Evolutionary conservation across 2,888 invertebrate species (phyloP), one percentile per base, ranked within the genome.

Genomic region (Polymixis flavicincta): DNA sequence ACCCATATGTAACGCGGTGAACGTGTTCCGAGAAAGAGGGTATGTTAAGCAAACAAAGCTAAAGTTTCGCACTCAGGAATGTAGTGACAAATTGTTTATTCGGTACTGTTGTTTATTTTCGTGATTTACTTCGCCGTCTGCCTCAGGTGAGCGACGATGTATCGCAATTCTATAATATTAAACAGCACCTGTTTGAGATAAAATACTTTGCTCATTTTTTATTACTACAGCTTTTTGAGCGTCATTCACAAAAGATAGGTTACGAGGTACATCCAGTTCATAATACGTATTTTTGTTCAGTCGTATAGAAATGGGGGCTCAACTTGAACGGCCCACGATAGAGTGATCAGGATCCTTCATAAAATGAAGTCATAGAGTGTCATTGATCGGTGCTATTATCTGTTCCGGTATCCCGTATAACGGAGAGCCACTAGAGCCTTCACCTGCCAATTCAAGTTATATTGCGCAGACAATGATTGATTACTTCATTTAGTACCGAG

Each of bases 21-120:
- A 92, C 19, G 93, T 95, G 42, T 96, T 95, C 78, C 90, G 96
- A 65, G 94, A 94, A 81, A 91, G 96, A 78, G 96, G 96, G 96
- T 96, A 68, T 91, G 93, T 90, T 66, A 19, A 11, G 57, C 50
- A 74, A 65, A 69, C 70, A 73, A 71, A 74, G 66, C 70, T 65
- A 61, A 63, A 82, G 69, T 83, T 65, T 17, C 42, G 8, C 73
- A 63, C 19, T 74, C 55, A 73, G 65, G 69, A 85, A 74, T 71
- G 69, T 78, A 74, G 71, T 68, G 57, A 68, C 64, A 73, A 73
- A 81, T 67, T 70, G 52, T 71, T 50, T 71, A 60, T 81, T 76
- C 22, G 42, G 55, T 54, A 54, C 28, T 52, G 48, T 63, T 77
- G 57, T 71, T 65, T 73, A 71, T 73, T 82, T 66, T 55, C 42